A percentile compares a stretch with the other conserved stretches of the same genome.
These are phyloP conservation scores for Bradypus variegatus DNA, from an alignment of 2,797 vertebrate genomes.

Conservation along the genomic window DNA sequence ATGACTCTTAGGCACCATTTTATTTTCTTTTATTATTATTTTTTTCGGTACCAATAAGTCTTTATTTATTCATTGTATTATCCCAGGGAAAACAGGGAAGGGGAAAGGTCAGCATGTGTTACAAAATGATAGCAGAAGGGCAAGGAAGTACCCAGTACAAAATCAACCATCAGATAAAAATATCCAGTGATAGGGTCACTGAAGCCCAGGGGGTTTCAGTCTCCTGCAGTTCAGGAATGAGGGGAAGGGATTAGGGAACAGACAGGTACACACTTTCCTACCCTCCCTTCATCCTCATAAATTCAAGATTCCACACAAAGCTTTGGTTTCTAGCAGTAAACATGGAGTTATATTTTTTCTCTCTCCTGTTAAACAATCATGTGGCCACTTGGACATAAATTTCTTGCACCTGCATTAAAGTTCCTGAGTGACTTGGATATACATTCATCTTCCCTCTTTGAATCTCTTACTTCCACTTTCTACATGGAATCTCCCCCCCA, in stretches of 20 bases:
- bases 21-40: too few species aligned
- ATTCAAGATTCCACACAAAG: conserved; percentile 70
- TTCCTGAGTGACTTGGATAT: conserved; percentile 51
- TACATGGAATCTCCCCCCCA: background rate
- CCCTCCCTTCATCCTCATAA: conserved; percentile 48
- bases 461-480: conserved; percentile 12
- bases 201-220: conserved; percentile 39
- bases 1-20: too few species aligned
- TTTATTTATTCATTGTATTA: conserved; percentile 64
- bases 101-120: conserved; percentile 48
- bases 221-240: conserved; percentile 43
- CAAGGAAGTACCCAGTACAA: conserved; percentile 37
- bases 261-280: conserved; percentile 33
- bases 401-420: conserved; percentile 57
- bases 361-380: conserved; percentile 74
- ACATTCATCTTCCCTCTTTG: conserved; percentile 53
- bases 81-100: conserved; percentile 41
- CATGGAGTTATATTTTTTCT: conserved; percentile 83
- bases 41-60: conserved; percentile 56
- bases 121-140: conserved; percentile 52
- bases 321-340: conserved; percentile 85
- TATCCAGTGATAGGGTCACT: conserved; percentile 30
- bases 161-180: conserved; percentile 46
- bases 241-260: conserved; percentile 27
- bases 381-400: conserved; percentile 60